These are phyloP conservation scores for Argya squamiceps DNA, from an alignment of 2,797 vertebrate species.

Conservation along the genomic window DNA sequence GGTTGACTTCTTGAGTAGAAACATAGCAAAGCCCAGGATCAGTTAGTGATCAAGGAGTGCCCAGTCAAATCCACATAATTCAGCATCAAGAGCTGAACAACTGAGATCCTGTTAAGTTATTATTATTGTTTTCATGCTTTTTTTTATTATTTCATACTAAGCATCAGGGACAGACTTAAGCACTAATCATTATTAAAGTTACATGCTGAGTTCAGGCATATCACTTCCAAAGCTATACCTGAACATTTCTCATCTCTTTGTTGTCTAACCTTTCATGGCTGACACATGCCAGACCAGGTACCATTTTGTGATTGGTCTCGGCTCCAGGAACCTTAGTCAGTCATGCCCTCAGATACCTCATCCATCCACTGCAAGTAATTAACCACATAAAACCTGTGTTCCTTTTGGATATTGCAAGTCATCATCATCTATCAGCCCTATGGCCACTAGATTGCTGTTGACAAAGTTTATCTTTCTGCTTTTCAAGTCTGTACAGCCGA, in stretches of 20 bases:
- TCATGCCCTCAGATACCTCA: background rate
- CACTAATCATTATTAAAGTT: background rate
- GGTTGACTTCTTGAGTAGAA: background rate
- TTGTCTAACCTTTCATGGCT: background rate
- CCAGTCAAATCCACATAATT: background rate
- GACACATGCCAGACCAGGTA: background rate
- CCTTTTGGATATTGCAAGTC: accelerated
- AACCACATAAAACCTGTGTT: background rate
- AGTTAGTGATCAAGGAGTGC: background rate
- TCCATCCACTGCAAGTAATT: background rate
- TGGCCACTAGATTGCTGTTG: background rate
- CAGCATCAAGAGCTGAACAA: background rate
- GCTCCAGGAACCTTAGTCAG: background rate
- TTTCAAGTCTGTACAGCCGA: background rate
- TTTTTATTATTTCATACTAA: background rate
- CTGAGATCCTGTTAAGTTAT: background rate
- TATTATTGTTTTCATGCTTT: background rate
- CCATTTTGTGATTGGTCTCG: background rate
- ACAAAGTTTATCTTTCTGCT: background rate
- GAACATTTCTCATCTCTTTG: background rate
- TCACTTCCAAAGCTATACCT: background rate
- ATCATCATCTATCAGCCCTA: background rate
- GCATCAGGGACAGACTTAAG: background rate
- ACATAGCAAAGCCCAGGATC: background rate
- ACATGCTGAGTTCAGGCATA: background rate